Evolutionary conservation across 1,140 invertebrate genomes (phyloP).

Genomic region (Orussus abietinus): DNA sequence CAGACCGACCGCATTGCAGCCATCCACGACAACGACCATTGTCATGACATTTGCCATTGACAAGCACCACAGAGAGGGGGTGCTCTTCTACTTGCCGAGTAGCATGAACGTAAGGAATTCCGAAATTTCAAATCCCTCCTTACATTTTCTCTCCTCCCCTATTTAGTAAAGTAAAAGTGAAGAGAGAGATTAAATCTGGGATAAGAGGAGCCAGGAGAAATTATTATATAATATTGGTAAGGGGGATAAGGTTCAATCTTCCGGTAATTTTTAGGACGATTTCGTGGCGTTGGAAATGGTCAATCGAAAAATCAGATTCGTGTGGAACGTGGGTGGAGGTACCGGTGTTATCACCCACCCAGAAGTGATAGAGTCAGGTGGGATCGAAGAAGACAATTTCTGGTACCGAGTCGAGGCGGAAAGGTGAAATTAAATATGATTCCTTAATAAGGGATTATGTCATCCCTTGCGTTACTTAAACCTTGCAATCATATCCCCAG

Average conservation of each 20-base stretch:
- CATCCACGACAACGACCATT: slow-evolving; percentile 69
- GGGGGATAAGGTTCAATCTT: no score
- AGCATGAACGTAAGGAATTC: slow-evolving; percentile 56
- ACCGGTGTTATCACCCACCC: slow-evolving; percentile 63
- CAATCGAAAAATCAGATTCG: slow-evolving; percentile 67
- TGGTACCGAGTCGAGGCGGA: slow-evolving; percentile 74
- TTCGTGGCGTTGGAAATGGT: slow-evolving; percentile 78
- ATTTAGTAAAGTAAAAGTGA: no score
- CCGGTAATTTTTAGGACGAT: slow-evolving; percentile 51
- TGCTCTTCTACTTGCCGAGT: slow-evolving; percentile 66
- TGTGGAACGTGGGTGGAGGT: slow-evolving; percentile 75
- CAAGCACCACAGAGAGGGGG: slow-evolving; percentile 58
- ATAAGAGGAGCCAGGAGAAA: no score
- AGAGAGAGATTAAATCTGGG: no score
- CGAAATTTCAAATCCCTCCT: no score
- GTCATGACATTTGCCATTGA: slow-evolving; percentile 64
- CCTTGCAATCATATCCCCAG: slow-evolving; percentile 33
- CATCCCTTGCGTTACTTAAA: no score
- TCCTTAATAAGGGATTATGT: slow-evolving; percentile 32
- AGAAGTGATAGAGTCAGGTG: slow-evolving; percentile 54
- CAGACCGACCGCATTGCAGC: slow-evolving; percentile 57
- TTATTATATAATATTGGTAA: no score
- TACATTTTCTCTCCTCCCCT: no score
- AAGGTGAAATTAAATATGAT: slow-evolving; percentile 51
- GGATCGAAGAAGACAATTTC: slow-evolving; percentile 59